These are phyloP conservation scores for Drosophila heteroneura DNA, from an alignment of 2,888 invertebrate species.

Conservation along the genomic window DNA sequence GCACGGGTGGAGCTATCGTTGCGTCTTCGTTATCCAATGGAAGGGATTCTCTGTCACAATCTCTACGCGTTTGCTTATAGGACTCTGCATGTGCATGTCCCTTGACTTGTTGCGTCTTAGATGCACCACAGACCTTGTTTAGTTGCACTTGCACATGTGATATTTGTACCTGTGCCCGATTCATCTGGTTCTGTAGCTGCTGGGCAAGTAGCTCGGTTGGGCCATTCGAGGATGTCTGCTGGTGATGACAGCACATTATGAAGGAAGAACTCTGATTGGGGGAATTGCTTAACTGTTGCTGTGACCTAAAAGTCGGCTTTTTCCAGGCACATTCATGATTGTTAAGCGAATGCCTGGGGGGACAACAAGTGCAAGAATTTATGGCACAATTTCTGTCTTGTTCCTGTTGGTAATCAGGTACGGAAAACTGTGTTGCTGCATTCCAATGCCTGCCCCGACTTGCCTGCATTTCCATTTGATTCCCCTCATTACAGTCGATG, in stretches of 20 bases:
- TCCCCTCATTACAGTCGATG: conserved; percentile 2
- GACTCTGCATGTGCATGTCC: not conserved
- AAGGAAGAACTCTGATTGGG: not conserved
- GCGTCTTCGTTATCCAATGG: not conserved
- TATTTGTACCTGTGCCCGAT: conserved; percentile 62
- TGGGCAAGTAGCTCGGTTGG: conserved; percentile 60
- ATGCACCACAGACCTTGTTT: conserved; percentile 28
- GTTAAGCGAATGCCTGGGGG: not conserved
- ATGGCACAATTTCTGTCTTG: not conserved
- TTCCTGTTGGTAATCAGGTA: not conserved
- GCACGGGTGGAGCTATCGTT: not conserved
- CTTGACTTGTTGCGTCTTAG: conserved; percentile 11
- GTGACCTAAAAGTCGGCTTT: not conserved
- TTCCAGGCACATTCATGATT: not conserved
- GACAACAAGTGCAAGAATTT: not conserved
- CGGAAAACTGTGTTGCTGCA: not conserved
- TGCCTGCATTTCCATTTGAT: not conserved
- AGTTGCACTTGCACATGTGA: conserved; percentile 58
- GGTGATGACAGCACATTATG: conserved; percentile 3
- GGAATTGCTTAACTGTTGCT: not conserved
- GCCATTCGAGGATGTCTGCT: conserved; percentile 5
- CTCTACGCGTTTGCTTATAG: too few species aligned
- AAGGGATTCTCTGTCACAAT: not conserved
- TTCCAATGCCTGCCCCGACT: conserved; percentile 2
- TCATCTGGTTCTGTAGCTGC: conserved; percentile 62